phyloP scores from a whole-genome alignment of 2,888 invertebrate genomes.

The Dilophus febrilis region DNA sequence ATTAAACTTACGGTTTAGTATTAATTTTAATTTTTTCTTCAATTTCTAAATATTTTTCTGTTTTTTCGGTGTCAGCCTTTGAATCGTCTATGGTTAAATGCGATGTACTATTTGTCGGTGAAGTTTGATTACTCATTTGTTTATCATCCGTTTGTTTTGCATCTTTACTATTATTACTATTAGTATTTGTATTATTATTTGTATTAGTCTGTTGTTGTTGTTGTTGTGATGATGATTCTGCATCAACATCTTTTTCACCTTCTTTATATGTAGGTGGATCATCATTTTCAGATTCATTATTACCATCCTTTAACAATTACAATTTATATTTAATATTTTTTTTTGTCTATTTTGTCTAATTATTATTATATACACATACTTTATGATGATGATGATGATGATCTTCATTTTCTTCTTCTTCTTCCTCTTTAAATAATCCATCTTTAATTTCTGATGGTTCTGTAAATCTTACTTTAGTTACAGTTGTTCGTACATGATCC shows the following conservation, averaged over 20 bases:
- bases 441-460: conserved; percentile 33
- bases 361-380: background rate
- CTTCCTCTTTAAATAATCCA: conserved; percentile 21
- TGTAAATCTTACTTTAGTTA: conserved; percentile 75
- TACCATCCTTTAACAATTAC: too few relatives aligned
- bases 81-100: conserved; percentile 12
- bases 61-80: conserved; percentile 14
- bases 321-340: background rate
- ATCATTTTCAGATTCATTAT: too few relatives aligned
- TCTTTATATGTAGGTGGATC: too few relatives aligned
- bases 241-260: conserved; percentile 3
- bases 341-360: background rate
- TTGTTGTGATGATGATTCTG: conserved; percentile 1
- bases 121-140: conserved; percentile 6
- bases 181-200: conserved; percentile 10
- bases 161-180: conserved; percentile 9
- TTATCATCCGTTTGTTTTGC: background rate
- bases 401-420: conserved; percentile 12
- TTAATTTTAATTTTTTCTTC: conserved; percentile 17
- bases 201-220: conserved; percentile 9
- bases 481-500: conserved; percentile 54
- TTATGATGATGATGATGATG: too few relatives aligned
- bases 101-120: conserved; percentile 9
- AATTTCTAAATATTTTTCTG: conserved; percentile 9
- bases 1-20: conserved; percentile 18